Conservation (phyloP, 2,113 vertebrate genomes). For the Xiphophorus couchianus region DNA sequence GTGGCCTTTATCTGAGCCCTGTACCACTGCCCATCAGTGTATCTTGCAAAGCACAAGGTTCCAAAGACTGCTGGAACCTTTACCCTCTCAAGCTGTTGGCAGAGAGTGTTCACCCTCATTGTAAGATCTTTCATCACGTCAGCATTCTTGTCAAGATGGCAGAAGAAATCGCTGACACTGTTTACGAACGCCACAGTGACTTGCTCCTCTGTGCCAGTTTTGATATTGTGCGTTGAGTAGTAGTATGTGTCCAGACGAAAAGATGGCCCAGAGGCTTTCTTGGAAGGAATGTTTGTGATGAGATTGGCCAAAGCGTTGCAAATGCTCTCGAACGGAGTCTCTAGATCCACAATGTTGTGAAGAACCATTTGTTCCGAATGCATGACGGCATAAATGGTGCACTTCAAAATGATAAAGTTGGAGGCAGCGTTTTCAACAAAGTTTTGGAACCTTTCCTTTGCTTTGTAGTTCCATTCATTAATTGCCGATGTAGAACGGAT, state of each 20-base stretch:
- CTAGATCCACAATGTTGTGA: slow-evolving; percentile 89
- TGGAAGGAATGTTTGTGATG: slow-evolving; percentile 66
- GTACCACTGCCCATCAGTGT: slow-evolving; percentile 89
- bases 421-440: slow-evolving; percentile 81
- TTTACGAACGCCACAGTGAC: slow-evolving; percentile 84
- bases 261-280: slow-evolving; percentile 69
- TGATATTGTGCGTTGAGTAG: slow-evolving; percentile 87
- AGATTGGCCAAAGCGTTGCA: slow-evolving; percentile 82
- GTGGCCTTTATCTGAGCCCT: slow-evolving; percentile 82
- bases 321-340: slow-evolving; percentile 90
- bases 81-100: slow-evolving; percentile 58
- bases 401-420: slow-evolving; percentile 81
- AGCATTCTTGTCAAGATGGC: slow-evolving; percentile 85
- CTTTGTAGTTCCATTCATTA: slow-evolving; percentile 83
- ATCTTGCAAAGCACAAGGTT: slow-evolving; percentile 89
- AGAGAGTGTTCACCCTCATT: slow-evolving; percentile 73
- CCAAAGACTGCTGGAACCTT: slow-evolving; percentile 67
- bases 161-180: slow-evolving; percentile 86
- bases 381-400: slow-evolving; percentile 90
- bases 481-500: slow-evolving; percentile 77
- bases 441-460: slow-evolving; percentile 77
- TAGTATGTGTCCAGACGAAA: slow-evolving; percentile 87
- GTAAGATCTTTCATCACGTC: slow-evolving; percentile 79
- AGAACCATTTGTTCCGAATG: slow-evolving; percentile 78
- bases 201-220: slow-evolving; percentile 87